These are phyloP conservation scores for Hemitrygon akajei DNA, from an alignment of 2,797 vertebrate species.

Conservation along the genomic window DNA sequence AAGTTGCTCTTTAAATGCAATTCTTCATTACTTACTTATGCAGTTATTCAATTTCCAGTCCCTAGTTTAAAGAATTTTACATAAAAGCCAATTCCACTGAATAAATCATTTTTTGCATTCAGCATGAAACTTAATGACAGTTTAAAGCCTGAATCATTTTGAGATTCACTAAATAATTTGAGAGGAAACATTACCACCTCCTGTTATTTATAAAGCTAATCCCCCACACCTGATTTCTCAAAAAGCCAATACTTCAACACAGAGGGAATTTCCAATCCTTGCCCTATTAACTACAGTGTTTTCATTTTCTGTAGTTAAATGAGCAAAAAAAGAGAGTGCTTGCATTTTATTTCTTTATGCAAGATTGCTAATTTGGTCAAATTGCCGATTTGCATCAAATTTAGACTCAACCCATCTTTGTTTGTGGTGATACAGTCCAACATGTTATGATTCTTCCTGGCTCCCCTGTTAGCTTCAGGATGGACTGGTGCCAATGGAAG, in stretches of 20 bases:
- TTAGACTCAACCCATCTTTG: neutral
- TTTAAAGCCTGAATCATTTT: neutral
- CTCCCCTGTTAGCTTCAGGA: neutral
- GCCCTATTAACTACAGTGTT: neutral
- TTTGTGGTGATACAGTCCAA: neutral
- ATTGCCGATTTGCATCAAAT: neutral
- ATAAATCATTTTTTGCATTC: neutral
- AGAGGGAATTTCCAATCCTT: neutral
- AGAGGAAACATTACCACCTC: neutral
- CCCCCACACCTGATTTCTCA: neutral
- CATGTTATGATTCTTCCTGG: neutral
- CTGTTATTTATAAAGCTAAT: neutral
- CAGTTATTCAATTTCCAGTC: neutral
- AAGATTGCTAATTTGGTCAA: neutral
- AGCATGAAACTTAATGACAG: neutral
- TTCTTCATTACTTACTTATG: neutral
- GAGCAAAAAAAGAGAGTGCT: neutral
- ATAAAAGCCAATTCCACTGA: neutral
- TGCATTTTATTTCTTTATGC: neutral
- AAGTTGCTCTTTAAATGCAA: neutral
- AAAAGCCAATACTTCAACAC: neutral
- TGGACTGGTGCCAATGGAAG: neutral
- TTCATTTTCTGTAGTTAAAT: neutral
- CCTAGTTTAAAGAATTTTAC: neutral
- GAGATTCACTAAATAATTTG: neutral